phyloP scores from a whole-genome alignment of 2,888 invertebrate species.

The Cephus rjabovi region DNA sequence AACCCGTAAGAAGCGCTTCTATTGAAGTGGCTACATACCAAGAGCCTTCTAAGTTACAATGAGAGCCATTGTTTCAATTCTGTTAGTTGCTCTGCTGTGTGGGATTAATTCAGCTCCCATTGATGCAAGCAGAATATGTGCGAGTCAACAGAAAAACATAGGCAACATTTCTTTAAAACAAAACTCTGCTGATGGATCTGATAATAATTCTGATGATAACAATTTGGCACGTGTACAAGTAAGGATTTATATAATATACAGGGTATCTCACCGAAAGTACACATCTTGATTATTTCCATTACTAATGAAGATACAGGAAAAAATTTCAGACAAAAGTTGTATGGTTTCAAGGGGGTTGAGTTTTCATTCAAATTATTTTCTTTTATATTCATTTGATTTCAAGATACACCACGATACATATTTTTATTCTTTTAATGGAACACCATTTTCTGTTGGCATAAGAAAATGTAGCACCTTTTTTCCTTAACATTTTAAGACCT shows the following conservation, averaged over 20 bases:
- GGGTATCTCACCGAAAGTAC: too few relatives aligned
- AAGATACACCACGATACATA: too few relatives aligned
- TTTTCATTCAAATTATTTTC: too few relatives aligned
- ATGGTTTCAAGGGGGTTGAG: too few relatives aligned
- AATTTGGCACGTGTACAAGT: constrained; percentile 41
- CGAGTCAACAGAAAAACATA: constrained; percentile 47
- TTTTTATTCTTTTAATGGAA: too few relatives aligned
- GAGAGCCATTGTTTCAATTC: constrained; percentile 54
- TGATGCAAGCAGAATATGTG: constrained; percentile 53
- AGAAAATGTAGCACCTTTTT: too few relatives aligned
- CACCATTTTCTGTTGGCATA: too few relatives aligned
- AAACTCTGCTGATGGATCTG: constrained; percentile 40
- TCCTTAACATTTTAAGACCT: too few relatives aligned
- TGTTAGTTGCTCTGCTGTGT: constrained; percentile 46
- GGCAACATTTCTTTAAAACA: constrained; percentile 46
- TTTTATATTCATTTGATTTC: too few relatives aligned
- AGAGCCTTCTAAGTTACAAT: constrained; percentile 50
- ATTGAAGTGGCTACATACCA: constrained; percentile 50
- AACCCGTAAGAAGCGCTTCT: constrained; percentile 46
- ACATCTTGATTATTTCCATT: too few relatives aligned
- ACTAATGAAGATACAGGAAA: too few relatives aligned
- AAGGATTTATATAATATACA: constrained; percentile 17
- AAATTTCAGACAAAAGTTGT: too few relatives aligned
- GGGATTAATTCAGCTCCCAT: constrained; percentile 45
- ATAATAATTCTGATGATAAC: constrained; percentile 42